Conservation (phyloP, 2,797 vertebrate genomes). For the Otolemur crassicaudatus region DNA sequence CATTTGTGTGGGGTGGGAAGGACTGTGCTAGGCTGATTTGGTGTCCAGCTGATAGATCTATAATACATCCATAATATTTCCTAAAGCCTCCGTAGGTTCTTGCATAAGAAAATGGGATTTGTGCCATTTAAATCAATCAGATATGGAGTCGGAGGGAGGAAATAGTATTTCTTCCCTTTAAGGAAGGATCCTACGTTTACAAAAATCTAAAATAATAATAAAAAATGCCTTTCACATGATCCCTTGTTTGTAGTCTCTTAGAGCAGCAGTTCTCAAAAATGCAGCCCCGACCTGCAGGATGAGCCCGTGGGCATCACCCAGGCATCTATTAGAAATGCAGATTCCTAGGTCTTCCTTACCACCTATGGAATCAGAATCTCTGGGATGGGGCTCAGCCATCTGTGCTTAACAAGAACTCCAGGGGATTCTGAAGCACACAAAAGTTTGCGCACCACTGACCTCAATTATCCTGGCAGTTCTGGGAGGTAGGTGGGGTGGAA, state of each 20-base stretch:
- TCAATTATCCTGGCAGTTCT: conserved; percentile 62
- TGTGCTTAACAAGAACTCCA: background rate
- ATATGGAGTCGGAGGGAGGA: background rate
- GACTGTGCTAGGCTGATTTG: background rate
- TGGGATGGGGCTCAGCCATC: background rate
- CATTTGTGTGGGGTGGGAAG: background rate
- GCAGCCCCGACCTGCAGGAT: background rate
- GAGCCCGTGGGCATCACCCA: background rate
- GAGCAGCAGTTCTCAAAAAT: background rate
- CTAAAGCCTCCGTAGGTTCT: background rate
- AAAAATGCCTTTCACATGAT: background rate
- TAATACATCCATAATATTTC: background rate
- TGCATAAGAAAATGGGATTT: background rate
- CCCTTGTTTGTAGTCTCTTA: background rate
- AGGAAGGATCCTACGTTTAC: conserved; percentile 23
- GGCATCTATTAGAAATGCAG: background rate
- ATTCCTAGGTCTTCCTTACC: background rate
- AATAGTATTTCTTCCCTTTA: background rate
- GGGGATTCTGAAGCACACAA: background rate
- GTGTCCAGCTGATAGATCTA: background rate
- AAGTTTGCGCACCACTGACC: conserved; percentile 21
- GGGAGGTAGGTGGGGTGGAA: background rate
- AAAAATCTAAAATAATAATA: background rate
- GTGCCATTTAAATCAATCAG: conserved; percentile 1
- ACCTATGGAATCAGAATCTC: background rate